phyloP scores from a whole-genome alignment of 2,113 vertebrate species.

The Polypterus senegalus region DNA sequence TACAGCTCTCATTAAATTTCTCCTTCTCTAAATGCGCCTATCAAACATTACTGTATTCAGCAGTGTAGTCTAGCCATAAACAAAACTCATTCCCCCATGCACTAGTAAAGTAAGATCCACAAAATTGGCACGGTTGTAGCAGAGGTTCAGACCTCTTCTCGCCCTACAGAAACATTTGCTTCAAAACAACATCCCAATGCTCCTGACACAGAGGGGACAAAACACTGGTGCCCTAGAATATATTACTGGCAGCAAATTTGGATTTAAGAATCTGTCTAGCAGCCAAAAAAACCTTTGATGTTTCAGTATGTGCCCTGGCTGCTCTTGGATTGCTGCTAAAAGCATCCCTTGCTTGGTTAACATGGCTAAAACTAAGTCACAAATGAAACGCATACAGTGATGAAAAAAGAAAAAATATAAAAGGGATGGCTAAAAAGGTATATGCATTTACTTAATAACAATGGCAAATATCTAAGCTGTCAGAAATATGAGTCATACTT shows the following conservation, averaged over 20 bases:
- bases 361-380: not conserved
- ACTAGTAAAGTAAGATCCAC: not conserved
- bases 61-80: not conserved
- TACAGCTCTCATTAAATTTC: not conserved
- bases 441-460: no score
- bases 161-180: not conserved
- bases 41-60: not conserved
- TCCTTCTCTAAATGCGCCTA: no score
- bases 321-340: not conserved
- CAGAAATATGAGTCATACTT: no score
- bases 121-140: not conserved
- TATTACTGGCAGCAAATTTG: not conserved
- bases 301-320: not conserved
- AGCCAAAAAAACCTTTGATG: conserved; percentile 9
- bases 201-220: conserved; percentile 2
- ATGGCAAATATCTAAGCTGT: no score
- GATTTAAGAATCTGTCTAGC: conserved; percentile 7
- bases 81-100: not conserved
- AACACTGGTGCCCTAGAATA: conserved; percentile 1
- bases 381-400: no score
- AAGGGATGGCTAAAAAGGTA: no score
- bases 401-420: no score
- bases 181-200: not conserved
- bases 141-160: not conserved
- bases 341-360: conserved; percentile 4